These are phyloP conservation scores for Pardosa pseudoannulata DNA, from an alignment of 2,888 invertebrate genomes.

Conservation along the genomic window DNA sequence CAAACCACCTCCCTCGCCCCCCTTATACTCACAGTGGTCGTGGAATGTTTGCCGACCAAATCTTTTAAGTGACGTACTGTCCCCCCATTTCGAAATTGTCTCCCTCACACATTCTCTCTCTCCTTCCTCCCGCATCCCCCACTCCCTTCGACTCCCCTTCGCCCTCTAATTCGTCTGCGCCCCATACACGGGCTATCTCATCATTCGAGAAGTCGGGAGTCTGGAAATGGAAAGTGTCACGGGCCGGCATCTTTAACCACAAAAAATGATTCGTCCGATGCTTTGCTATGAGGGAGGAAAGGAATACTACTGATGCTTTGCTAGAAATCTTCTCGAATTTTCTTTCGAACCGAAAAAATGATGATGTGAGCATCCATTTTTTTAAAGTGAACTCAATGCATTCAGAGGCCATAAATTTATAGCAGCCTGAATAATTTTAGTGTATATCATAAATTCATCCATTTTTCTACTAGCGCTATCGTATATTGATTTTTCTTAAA, in stretches of 20 bases:
- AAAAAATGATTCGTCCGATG: too few species aligned
- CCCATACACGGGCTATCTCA: too few species aligned
- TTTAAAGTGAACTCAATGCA: too few species aligned
- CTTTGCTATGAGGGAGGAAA: not conserved
- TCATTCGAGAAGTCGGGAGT: constrained; percentile 2
- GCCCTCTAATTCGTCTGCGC: not conserved
- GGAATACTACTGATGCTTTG: too few species aligned
- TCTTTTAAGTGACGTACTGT: constrained; percentile 55
- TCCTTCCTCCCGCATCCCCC: constrained; percentile 1
- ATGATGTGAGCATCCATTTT: too few species aligned
- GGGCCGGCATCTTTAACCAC: constrained; percentile 46
- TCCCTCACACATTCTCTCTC: constrained; percentile 42
- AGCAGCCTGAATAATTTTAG: too few species aligned
- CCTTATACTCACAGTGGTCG: not conserved
- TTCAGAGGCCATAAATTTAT: too few species aligned
- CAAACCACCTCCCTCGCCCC: not conserved
- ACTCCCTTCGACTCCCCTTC: not conserved
- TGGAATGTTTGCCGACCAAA: constrained; percentile 54
- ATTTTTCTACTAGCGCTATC: too few species aligned
- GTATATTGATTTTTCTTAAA: too few species aligned
- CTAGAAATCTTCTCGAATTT: too few species aligned
- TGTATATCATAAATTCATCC: too few species aligned
- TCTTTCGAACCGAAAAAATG: too few species aligned
- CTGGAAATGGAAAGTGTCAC: not conserved
- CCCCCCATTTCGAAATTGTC: constrained; percentile 67